phyloP scores from a whole-genome alignment of 2,797 vertebrate species.

The Diceros bicornis region DNA sequence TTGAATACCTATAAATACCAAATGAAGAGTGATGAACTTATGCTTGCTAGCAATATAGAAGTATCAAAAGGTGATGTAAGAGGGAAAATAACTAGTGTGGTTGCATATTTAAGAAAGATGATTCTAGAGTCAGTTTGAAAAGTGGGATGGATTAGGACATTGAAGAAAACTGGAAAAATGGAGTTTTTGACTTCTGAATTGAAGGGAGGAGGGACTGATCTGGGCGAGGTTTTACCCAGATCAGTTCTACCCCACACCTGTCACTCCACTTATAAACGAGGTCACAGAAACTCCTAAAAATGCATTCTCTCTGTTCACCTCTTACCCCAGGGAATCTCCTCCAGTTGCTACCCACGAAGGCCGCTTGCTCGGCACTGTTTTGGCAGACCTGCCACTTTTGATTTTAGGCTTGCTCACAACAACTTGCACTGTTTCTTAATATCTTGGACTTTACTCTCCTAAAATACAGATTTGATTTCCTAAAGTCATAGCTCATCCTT shows the following conservation, averaged over 20 bases:
- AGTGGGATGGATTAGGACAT: background rate
- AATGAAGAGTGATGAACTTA: background rate
- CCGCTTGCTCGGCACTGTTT: background rate
- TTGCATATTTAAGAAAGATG: background rate
- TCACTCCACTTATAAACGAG: background rate
- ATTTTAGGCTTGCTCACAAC: background rate
- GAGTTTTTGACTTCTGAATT: background rate
- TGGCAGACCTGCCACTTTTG: background rate
- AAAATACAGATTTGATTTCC: background rate
- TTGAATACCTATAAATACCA: background rate
- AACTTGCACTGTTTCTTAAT: background rate
- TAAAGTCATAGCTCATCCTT: background rate
- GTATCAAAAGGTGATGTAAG: background rate
- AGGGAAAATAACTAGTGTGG: background rate
- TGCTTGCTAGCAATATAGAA: background rate
- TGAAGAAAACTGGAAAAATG: background rate
- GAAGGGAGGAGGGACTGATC: background rate
- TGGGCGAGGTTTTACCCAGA: background rate
- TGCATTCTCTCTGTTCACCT: background rate
- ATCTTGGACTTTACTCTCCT: background rate
- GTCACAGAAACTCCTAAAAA: background rate
- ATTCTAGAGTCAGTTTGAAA: background rate
- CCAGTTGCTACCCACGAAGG: background rate
- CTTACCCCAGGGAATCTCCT: background rate
- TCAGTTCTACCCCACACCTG: background rate